Evolutionary conservation across 2,888 invertebrate genomes (phyloP), one percentile per base, ranked within the genome.

Genomic region (Drosophila nr. medialis): DNA sequence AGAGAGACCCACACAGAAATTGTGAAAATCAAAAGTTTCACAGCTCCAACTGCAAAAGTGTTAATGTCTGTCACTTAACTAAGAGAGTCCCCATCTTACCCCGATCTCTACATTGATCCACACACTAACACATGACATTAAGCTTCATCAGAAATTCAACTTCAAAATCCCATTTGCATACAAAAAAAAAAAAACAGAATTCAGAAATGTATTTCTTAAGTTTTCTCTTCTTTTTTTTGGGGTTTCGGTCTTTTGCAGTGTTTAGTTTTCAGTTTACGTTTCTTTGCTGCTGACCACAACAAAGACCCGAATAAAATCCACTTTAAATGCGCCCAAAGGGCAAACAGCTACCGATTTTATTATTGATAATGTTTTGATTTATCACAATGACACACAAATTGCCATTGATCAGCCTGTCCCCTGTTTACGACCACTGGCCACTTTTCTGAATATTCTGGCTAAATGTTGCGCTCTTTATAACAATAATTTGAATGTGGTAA

Each of bases 311-410:
- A 64, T 42, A 68, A 77, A 79, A 74, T 77, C 67, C 56, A 71
- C 75, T 74, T 70, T 72, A 77, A 85, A 81, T 75, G 77, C 65
- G 75, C 70, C 83, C 79, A 75, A 86, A 68, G 86, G 86, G 88
- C 88, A 86, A 89, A 80, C 90, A 80, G 91, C 91, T 91, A 90
- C 90, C 91, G 90, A 91, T 91, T 90, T 91, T 81, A 75, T 90
- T 90, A 86, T 90, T 89, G 91, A 91, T 90, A 91, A 90, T 90
- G 81, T 82, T 91, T 90, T 91, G 91, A 91, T 91, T 91, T 90
- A 91, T 91, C 85, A 83, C 79, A 75, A 68, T 81, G 89, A 90
- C 85, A 90, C 82, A 90, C 90, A 86, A 86, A 86, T 86, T 86
- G 77, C 72, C 64, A 71, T 68, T 74, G 71, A 65, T 66, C 59